These are phyloP conservation scores for Acleris emargana DNA, from an alignment of 2,888 invertebrate genomes.

Conservation along the genomic window DNA sequence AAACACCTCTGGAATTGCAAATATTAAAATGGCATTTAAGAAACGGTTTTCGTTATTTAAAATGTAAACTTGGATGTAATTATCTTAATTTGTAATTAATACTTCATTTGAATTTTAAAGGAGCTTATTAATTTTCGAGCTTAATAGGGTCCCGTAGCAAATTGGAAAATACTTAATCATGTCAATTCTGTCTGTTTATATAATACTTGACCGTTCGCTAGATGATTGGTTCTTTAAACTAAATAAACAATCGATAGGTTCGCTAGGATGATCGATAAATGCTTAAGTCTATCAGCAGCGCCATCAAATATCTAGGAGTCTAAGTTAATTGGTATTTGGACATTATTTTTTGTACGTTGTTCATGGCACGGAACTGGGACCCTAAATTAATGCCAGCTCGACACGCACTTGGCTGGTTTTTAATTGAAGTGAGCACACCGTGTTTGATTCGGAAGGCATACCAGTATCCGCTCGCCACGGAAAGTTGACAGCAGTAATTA, in stretches of 20 bases:
- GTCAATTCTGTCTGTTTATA: no score
- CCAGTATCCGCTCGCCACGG: slow-evolving; percentile 3
- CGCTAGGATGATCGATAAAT: no score
- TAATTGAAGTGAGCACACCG: slow-evolving; percentile 8
- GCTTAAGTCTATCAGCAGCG: no score
- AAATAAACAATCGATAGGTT: no score
- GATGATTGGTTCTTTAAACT: no score
- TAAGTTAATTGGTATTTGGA: no score
- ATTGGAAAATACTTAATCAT: no score
- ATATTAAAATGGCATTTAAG: slow-evolving; percentile 37
- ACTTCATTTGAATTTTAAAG: slow-evolving; percentile 35
- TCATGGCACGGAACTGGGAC: no score
- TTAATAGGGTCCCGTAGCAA: neutral
- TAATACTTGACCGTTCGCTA: no score
- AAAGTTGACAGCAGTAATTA: slow-evolving; percentile 16
- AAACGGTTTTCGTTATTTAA: slow-evolving; percentile 30
- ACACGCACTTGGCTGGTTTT: neutral
- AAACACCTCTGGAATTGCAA: slow-evolving; percentile 46
- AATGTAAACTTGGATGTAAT: slow-evolving; percentile 35
- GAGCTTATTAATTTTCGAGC: slow-evolving; percentile 25
- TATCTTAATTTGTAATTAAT: slow-evolving; percentile 37
- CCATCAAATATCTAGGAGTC: no score
- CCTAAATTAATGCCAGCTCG: no score
- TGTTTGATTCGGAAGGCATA: slow-evolving; percentile 15
- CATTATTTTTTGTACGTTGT: no score